Conservation (phyloP, 2,113 vertebrate species). For the Halcyon malimbica region DNA sequence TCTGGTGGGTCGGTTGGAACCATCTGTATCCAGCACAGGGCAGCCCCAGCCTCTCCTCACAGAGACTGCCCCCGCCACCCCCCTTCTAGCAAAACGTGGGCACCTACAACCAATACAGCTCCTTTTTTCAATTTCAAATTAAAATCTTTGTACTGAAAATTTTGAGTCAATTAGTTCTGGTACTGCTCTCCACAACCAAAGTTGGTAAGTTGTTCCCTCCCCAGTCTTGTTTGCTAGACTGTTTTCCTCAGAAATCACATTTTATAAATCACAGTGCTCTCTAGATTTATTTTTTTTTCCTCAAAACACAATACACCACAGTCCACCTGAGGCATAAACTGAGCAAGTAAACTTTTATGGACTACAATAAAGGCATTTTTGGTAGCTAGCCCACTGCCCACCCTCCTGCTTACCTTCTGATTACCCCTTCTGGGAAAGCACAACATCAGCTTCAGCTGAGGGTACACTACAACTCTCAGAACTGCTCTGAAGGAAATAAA, state of each 20-base stretch:
- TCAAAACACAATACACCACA: not conserved
- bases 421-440: not conserved
- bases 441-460: not conserved
- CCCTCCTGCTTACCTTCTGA: not conserved
- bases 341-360: not conserved
- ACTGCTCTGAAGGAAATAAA: not conserved
- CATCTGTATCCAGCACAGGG: no score
- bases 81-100: not conserved
- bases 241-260: not conserved
- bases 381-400: not conserved
- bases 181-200: not conserved
- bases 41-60: not conserved
- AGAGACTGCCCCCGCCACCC: fast-evolving
- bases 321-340: not conserved
- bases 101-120: not conserved
- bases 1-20: fast-evolving
- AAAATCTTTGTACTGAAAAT: not conserved
- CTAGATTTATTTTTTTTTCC: not conserved
- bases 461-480: not conserved
- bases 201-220: not conserved
- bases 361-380: not conserved
- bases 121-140: not conserved
- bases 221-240: not conserved
- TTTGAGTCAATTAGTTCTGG: not conserved
- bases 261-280: not conserved